Evolutionary conservation across 2,797 vertebrate genomes (phyloP).

Genomic region (Pipistrellus kuhlii): DNA sequence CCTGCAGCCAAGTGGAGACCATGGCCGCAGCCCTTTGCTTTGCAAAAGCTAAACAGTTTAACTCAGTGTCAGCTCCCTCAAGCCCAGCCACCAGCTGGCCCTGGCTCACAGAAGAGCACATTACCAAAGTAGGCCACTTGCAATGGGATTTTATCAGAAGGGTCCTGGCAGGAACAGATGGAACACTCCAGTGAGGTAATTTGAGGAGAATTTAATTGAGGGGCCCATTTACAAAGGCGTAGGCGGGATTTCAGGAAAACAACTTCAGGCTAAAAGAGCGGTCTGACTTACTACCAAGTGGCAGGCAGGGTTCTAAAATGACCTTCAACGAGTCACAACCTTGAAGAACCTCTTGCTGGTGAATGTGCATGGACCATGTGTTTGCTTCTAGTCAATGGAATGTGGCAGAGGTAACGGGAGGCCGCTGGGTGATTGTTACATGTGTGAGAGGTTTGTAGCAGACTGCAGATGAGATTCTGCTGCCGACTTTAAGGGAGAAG

Average conservation of each 20-base stretch:
- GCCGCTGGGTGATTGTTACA: background rate
- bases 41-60: background rate
- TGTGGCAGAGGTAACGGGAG: background rate
- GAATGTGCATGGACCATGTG: background rate
- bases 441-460: background rate
- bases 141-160: background rate
- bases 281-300: background rate
- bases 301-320: background rate
- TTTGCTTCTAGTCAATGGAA: background rate
- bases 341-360: background rate
- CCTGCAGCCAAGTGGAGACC: background rate
- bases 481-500: background rate
- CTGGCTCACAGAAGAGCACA: background rate
- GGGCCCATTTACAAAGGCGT: background rate
- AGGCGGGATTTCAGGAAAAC: background rate
- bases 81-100: conserved; percentile 32
- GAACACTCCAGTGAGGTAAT: background rate
- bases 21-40: background rate
- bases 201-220: conserved; percentile 3
- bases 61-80: background rate
- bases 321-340: background rate
- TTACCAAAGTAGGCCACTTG: background rate
- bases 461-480: background rate
- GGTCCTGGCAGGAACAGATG: conserved; percentile 20
- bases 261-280: background rate